Evolutionary conservation across 2,113 vertebrate genomes (phyloP).

Genomic region (Oncorhynchus clarkii): DNA sequence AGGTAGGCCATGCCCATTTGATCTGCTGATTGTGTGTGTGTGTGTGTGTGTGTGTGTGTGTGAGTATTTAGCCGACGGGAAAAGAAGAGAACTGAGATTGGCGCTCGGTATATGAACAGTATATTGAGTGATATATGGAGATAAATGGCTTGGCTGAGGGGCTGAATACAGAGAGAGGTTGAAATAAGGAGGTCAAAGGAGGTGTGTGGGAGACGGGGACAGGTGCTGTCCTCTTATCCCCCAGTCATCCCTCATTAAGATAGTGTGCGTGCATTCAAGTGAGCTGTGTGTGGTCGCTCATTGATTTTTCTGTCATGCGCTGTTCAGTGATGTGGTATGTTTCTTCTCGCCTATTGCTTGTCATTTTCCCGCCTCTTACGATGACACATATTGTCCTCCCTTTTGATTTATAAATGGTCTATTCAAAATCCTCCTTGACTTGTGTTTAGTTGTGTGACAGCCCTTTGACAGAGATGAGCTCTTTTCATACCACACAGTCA

Average conservation of each 20-base stretch:
- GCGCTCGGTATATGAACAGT: too few relatives aligned
- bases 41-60: slow-evolving; percentile 5
- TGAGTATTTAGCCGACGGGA: too few relatives aligned
- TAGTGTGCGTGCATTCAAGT: slow-evolving; percentile 6
- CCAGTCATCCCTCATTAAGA: slow-evolving; percentile 54
- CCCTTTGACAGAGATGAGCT: background rate
- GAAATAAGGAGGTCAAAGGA: background rate
- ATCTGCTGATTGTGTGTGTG: background rate
- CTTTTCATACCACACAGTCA: background rate
- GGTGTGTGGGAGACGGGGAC: slow-evolving; percentile 17
- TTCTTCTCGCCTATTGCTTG: slow-evolving; percentile 24
- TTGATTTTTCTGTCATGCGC: slow-evolving; percentile 38
- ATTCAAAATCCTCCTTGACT: background rate
- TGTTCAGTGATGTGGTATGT: slow-evolving; percentile 1
- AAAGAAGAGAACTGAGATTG: too few relatives aligned
- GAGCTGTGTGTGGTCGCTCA: slow-evolving; percentile 34
- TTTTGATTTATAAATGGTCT: too few relatives aligned
- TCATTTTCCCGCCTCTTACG: slow-evolving; percentile 50
- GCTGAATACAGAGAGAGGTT: background rate
- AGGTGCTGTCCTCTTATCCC: slow-evolving; percentile 55
- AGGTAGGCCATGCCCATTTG: slow-evolving; percentile 72
- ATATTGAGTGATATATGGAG: background rate
- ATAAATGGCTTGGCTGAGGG: background rate
- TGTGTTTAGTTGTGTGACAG: background rate
- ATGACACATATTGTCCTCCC: slow-evolving; percentile 24